These are phyloP conservation scores for Scaptomyza cyrtandrae DNA, from an alignment of 2,888 invertebrate genomes.

Conservation along the genomic window DNA sequence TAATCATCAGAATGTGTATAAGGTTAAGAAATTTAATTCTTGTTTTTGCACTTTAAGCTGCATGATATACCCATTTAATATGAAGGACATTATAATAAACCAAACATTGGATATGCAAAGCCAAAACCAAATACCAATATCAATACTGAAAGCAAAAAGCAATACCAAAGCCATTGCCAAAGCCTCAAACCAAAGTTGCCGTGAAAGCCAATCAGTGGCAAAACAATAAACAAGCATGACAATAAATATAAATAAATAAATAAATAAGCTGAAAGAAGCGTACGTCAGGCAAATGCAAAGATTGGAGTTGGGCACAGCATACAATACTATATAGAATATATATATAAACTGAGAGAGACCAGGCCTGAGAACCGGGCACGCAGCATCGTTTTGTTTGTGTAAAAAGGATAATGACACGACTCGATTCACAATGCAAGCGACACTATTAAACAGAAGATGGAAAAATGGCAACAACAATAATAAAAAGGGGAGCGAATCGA, in stretches of 20 bases:
- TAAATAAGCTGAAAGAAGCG: conserved; percentile 53
- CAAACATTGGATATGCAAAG: conserved; percentile 21
- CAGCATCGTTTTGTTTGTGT: conserved; percentile 47
- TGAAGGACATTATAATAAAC: background rate
- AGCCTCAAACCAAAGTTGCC: conserved; percentile 13
- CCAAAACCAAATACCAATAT: conserved; percentile 31
- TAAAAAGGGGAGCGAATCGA: conserved; percentile 1
- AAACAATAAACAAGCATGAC: conserved; percentile 78
- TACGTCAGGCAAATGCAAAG: conserved; percentile 46
- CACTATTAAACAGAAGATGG: conserved; percentile 50
- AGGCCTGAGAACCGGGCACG: conserved; percentile 32
- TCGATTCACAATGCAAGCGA: conserved; percentile 57
- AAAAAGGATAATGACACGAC: conserved; percentile 72
- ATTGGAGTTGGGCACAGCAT: conserved; percentile 28
- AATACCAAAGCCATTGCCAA: conserved; percentile 16
- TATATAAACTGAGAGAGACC: background rate
- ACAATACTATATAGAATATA: background rate
- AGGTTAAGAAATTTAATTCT: no score
- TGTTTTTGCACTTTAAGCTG: background rate
- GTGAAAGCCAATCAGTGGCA: conserved; percentile 65
- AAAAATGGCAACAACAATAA: background rate
- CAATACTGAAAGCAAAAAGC: conserved; percentile 6
- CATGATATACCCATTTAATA: background rate
- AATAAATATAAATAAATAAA: conserved; percentile 74
- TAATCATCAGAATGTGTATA: no score